Evolutionary conservation across 2,888 invertebrate genomes (phyloP).

Genomic region (Drosophila vallismaia): DNA sequence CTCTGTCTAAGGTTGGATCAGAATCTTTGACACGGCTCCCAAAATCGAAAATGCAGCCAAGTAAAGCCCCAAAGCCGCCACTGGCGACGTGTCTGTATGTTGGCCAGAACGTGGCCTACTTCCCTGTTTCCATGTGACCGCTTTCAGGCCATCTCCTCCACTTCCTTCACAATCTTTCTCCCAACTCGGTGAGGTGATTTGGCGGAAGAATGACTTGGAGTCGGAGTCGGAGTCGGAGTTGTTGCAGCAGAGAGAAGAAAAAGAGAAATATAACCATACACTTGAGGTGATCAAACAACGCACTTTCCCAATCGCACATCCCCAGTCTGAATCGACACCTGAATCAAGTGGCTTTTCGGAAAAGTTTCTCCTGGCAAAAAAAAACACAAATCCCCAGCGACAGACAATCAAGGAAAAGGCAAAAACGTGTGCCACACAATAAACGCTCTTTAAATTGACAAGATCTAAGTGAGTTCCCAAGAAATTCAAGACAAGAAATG

Average conservation of each 20-base stretch:
- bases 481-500: neutral
- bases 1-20: slow-evolving; percentile 17
- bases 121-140: slow-evolving; percentile 53
- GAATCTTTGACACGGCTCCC: slow-evolving; percentile 45
- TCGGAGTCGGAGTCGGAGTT: neutral
- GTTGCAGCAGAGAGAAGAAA: neutral
- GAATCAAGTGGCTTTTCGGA: slow-evolving; percentile 23
- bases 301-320: slow-evolving; percentile 41
- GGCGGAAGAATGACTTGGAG: slow-evolving; percentile 4
- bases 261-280: neutral
- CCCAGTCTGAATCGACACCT: slow-evolving; percentile 23
- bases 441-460: too few relatives aligned
- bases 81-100: slow-evolving; percentile 39
- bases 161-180: slow-evolving; percentile 3
- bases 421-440: too few relatives aligned
- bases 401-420: too few relatives aligned
- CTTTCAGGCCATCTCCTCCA: slow-evolving; percentile 43
- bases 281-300: slow-evolving; percentile 10
- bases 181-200: slow-evolving; percentile 9
- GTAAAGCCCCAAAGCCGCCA: slow-evolving; percentile 33
- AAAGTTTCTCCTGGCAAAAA: slow-evolving; percentile 24
- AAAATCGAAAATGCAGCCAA: neutral
- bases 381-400: neutral
- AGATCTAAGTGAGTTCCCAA: neutral
- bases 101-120: slow-evolving; percentile 70